Conservation (phyloP, 2,797 vertebrate species). For the Poeciliopsis turneri region DNA sequence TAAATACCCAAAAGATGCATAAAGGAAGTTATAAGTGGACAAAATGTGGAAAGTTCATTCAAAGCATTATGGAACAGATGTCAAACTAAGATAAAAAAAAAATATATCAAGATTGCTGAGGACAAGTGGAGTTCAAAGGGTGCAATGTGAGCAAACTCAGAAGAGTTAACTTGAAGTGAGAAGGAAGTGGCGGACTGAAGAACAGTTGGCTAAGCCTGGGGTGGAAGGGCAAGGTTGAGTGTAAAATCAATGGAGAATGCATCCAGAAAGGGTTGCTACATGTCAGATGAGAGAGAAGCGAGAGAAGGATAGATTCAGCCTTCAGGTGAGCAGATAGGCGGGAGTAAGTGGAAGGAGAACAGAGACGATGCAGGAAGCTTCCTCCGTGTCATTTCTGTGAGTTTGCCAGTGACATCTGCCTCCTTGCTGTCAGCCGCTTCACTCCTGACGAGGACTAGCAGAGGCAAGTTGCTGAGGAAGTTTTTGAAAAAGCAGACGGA, state of each 20-base stretch:
- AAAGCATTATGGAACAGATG: background rate
- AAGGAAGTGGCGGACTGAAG: background rate
- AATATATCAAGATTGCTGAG: background rate
- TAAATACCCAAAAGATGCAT: background rate
- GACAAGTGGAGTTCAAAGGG: background rate
- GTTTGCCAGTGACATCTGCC: conserved; percentile 52
- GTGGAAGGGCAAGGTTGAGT: background rate
- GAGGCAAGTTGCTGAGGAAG: conserved; percentile 37
- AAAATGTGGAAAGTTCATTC: background rate
- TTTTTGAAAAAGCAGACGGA: conserved; percentile 20
- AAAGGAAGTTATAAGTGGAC: background rate
- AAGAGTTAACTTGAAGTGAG: conserved; percentile 9
- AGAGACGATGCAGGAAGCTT: conserved; percentile 39
- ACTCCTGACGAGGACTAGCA: conserved; percentile 50
- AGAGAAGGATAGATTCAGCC: conserved; percentile 13
- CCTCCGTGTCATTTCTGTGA: conserved; percentile 40
- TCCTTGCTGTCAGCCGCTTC: conserved; percentile 59
- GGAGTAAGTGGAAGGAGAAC: conserved; percentile 9
- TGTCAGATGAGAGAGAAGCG: conserved; percentile 29
- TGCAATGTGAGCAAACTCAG: conserved; percentile 34
- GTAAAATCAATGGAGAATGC: conserved; percentile 14
- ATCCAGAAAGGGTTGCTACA: conserved; percentile 23
- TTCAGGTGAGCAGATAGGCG: conserved; percentile 15
- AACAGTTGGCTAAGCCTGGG: background rate
- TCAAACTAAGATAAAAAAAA: background rate